Evolutionary conservation across 2,888 invertebrate species (phyloP).

Genomic region (Lymantria monacha): DNA sequence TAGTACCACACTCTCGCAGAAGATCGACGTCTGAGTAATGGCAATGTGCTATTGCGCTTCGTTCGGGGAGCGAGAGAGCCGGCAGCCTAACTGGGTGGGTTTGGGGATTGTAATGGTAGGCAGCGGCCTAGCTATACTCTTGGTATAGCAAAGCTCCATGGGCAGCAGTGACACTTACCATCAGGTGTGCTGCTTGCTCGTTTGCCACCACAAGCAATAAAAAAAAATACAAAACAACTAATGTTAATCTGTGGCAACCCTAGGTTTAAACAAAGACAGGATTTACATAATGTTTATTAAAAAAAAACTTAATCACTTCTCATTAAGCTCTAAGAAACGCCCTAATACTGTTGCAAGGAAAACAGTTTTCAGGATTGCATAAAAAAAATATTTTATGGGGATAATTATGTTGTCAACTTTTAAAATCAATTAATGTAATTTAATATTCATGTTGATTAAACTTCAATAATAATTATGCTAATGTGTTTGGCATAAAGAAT

Average conservation of each 20-base stretch:
- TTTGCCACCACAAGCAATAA: no score
- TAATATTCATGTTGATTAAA: conserved; percentile 13
- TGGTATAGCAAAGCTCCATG: no score
- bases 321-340: conserved; percentile 31
- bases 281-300: conserved; percentile 54
- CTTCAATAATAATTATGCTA: conserved; percentile 10
- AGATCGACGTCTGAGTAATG: no score
- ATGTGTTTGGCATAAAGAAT: conserved; percentile 10
- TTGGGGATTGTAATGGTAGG: no score
- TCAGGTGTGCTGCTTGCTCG: no score
- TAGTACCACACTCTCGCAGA: no score
- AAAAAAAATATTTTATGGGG: background rate
- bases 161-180: no score
- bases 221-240: background rate
- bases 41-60: no score
- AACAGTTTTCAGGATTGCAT: conserved; percentile 6
- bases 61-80: no score
- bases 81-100: no score
- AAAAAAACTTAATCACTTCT: conserved; percentile 40
- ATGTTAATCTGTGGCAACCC: conserved; percentile 15
- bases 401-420: conserved; percentile 20
- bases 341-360: conserved; percentile 11
- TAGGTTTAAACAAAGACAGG: conserved; percentile 16
- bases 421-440: conserved; percentile 14
- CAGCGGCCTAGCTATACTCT: no score